Base-by-base conservation (phyloP, 2,888 invertebrate species). In the Aspidiotus rigidus region DNA sequence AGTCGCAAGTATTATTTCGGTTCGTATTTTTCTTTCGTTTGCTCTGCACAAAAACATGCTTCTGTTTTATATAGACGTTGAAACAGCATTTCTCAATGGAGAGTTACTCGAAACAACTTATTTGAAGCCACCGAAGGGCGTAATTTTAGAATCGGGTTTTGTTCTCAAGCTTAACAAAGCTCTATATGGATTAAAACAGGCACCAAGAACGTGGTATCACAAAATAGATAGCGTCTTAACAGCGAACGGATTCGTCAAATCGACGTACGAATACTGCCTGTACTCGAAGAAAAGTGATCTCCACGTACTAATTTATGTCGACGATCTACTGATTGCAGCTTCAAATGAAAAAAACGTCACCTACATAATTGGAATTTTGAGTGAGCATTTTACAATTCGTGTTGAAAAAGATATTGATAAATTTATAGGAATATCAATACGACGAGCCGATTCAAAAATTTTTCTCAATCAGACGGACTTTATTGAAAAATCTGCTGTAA, bases 21-120 rank as follows among this genome's bases (percentile, higher is more conserved):
- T 61, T 39, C 40, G n/a, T 40, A 42, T 61, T 13, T 61, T 61
- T 61, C 41, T 61, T 10, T 17, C 62, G n/a, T 15, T 62, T 42
- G 62, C 42, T 7, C 13, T 40, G 7, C 11, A 61, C 41, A 39
- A 15, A 9, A n/a, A 40, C 39, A 10, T 61, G 61, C 13, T 39
- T 10, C 8, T 62, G 7, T 11, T 49, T 49, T 11, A 10, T 10
- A 49, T 49, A 9, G 49, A 49, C 49, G 49, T 49, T 49, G 11
- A 9, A 49, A 49, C 49, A 49, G 49, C 49, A 10, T 49, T 49
- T 49, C 49, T 49, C 9, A 9, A 49, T 49, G 49, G 49, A 10
- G 49, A 49, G 11, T 9, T 49, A 49, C 11, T 9, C 11, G 49
- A 49, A 49, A 11, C 9, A 10, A 11, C 11, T 49, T 49, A 10